phyloP scores from a whole-genome alignment of 2,797 vertebrate genomes.

The Yasuhikotakia modesta region DNA sequence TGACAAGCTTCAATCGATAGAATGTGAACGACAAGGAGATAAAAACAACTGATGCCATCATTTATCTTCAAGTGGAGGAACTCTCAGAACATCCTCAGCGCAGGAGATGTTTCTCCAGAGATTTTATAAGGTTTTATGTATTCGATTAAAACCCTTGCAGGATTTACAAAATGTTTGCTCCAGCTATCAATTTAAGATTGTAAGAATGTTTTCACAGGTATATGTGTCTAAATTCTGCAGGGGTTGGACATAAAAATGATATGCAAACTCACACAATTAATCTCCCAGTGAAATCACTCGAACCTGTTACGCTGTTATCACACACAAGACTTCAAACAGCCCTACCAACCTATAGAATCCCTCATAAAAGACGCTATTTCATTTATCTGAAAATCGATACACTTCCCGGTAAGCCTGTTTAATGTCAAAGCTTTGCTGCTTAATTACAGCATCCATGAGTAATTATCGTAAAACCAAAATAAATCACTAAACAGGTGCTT shows the following conservation, averaged over 20 bases:
- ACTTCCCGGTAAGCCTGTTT: neutral
- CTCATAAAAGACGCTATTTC: neutral
- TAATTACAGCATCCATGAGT: slow-evolving; percentile 34
- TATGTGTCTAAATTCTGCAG: neutral
- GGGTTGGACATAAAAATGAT: too few species aligned
- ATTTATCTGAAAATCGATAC: slow-evolving; percentile 17
- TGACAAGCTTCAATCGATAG: slow-evolving; percentile 47
- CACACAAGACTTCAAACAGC: neutral
- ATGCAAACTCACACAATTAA: neutral
- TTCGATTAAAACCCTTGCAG: neutral
- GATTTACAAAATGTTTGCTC: neutral
- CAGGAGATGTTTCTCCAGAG: neutral
- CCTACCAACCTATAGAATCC: neutral
- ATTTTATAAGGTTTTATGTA: neutral
- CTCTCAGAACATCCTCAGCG: neutral
- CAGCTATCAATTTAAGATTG: too few species aligned
- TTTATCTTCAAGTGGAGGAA: slow-evolving; percentile 37
- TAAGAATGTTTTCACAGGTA: too few species aligned
- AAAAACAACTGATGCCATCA: slow-evolving; percentile 25
- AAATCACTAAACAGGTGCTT: slow-evolving; percentile 51
- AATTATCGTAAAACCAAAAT: slow-evolving; percentile 27
- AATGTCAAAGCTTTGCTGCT: neutral
- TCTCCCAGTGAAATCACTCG: neutral
- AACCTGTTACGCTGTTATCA: neutral
- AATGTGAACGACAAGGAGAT: slow-evolving; percentile 23